These are phyloP conservation scores for Prorops nasuta DNA, from an alignment of 1,140 invertebrate genomes.

Conservation along the genomic window DNA sequence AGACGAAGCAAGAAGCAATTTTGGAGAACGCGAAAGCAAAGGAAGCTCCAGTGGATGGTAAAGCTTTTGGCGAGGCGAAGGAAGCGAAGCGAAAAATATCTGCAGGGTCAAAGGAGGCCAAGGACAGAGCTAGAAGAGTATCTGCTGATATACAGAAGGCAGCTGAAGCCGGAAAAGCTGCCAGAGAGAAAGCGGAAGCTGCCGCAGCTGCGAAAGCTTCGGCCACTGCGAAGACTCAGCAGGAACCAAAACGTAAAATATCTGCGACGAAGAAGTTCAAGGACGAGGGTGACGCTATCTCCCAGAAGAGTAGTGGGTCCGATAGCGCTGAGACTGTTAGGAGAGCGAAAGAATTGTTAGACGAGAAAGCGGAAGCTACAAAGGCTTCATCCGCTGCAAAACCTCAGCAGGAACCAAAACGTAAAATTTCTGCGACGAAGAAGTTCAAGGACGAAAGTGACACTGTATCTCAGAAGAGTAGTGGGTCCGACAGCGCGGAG, in stretches of 20 bases:
- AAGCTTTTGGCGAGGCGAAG: conserved; percentile 24
- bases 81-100: conserved; percentile 7
- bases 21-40: conserved; percentile 14
- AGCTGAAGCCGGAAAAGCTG: conserved; percentile 19
- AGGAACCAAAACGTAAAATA: conserved; percentile 1
- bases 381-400: too few relatives aligned
- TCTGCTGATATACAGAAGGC: conserved; percentile 22
- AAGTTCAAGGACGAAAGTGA: not conserved
- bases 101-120: conserved; percentile 4
- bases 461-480: conserved; percentile 11
- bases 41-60: not conserved
- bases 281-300: conserved; percentile 1
- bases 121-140: conserved; percentile 11
- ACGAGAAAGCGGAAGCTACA: too few relatives aligned
- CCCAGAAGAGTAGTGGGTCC: conserved; percentile 16
- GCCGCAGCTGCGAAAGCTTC: too few relatives aligned
- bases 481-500: conserved; percentile 21
- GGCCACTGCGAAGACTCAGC: too few relatives aligned
- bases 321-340: conserved; percentile 21
- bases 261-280: conserved; percentile 1
- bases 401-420: too few relatives aligned
- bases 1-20: conserved; percentile 21
- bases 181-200: conserved; percentile 17
- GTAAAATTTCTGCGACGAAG: conserved; percentile 2
- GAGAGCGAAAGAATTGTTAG: conserved; percentile 22